phyloP scores from a whole-genome alignment of 2,797 vertebrate genomes.

The Geotrypetes seraphini region DNA sequence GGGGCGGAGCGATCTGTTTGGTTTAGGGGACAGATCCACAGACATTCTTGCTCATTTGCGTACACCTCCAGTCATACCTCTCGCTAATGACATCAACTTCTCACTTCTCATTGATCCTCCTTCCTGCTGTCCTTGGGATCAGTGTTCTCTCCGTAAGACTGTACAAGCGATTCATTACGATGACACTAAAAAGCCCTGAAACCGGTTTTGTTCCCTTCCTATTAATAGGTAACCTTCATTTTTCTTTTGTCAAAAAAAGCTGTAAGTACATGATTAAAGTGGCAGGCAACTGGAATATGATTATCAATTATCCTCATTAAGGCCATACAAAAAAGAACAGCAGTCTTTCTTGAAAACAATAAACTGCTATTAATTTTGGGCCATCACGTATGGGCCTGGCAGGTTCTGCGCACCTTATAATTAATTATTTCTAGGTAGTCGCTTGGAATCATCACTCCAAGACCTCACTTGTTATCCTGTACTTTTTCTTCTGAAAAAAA shows the following conservation, averaged over 20 bases:
- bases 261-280: slow-evolving; percentile 42
- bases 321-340: slow-evolving; percentile 37
- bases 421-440: slow-evolving; percentile 27
- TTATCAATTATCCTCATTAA: slow-evolving; percentile 56
- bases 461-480: background rate
- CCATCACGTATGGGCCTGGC: slow-evolving; percentile 12
- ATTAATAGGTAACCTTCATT: slow-evolving; percentile 45
- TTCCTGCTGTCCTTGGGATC: slow-evolving; percentile 15
- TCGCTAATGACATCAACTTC: no score
- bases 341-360: slow-evolving; percentile 25
- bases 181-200: background rate
- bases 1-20: no score
- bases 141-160: slow-evolving; percentile 10
- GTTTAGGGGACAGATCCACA: no score
- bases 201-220: slow-evolving; percentile 20
- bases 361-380: slow-evolving; percentile 38
- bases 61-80: background rate
- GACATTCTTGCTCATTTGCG: no score
- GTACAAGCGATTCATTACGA: slow-evolving; percentile 14
- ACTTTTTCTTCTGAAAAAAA: background rate
- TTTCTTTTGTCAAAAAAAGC: slow-evolving; percentile 37
- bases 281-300: slow-evolving; percentile 24
- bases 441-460: slow-evolving; percentile 9
- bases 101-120: slow-evolving; percentile 20
- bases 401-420: slow-evolving; percentile 17